Percentiles rank a stretch among this genome's conserved stretches.
Evolutionary conservation across 2,888 invertebrate species (phyloP).

Genomic region (Lasioglossum villosulum): DNA sequence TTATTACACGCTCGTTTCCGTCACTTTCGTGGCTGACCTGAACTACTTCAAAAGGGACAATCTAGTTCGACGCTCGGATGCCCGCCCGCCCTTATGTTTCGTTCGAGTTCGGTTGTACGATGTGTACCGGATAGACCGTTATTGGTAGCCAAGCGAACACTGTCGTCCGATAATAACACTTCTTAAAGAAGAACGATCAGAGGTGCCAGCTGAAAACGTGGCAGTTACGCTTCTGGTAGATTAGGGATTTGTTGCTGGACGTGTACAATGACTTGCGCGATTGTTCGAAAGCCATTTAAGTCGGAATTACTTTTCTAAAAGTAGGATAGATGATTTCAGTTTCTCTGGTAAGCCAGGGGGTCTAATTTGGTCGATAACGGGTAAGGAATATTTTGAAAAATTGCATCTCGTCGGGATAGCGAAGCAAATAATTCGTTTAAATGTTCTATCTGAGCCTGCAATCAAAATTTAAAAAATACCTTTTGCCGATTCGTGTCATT

Average conservation of each 20-base stretch:
- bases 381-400: not conserved
- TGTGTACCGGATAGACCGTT: not conserved
- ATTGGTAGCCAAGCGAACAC: not conserved
- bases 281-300: no score
- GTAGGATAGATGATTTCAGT: no score
- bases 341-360: no score
- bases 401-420: not conserved
- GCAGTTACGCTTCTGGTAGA: not conserved
- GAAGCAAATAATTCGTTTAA: not conserved
- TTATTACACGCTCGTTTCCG: conserved; percentile 40
- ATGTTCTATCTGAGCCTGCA: not conserved
- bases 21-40: conserved; percentile 28
- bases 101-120: not conserved
- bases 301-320: no score
- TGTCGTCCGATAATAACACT: not conserved
- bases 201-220: not conserved
- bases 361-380: no score
- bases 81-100: not conserved
- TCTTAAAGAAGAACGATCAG: not conserved
- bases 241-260: not conserved
- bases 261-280: no score
- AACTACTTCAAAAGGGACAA: conserved; percentile 33
- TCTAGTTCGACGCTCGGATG: conserved; percentile 18
- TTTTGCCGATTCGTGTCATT: not conserved
- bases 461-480: not conserved